Evolutionary conservation across 2,113 vertebrate genomes (phyloP), one percentile per base, ranked within the genome.

Genomic region (Tragelaphus strepsiceros): DNA sequence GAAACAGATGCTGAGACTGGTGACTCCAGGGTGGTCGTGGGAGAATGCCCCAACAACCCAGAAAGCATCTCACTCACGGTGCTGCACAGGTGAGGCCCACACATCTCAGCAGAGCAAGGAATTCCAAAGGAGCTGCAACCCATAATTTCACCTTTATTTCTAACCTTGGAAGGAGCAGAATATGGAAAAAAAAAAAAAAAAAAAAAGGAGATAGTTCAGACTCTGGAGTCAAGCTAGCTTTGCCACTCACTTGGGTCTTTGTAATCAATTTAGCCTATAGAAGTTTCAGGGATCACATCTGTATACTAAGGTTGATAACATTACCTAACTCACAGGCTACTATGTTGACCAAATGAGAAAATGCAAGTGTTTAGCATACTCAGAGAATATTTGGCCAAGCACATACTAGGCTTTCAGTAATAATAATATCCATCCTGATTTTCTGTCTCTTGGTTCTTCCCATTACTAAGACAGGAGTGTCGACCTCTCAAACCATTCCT

Each of bases 11-110:
- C n/a, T 1, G 64, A 35, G 64, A 35, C n/a, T 43, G 11, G 21
- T 24, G 5, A 39, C 35, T 3, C 19, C 67, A 24, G 2, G 43
- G 1, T 89, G 54, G 0, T 0, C 10, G 0, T 82, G 19, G 28
- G 5, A 49, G 0, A 8, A 1, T 97, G 97, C 10, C 0, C 1
- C 19, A 10, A 0, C 2, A 49, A 97, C 10, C 0, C 13, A 3
- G 2, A 6, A 28, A 88, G 3, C 30, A 3, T 98, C 85, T 58
- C 82, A 1, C 0, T 96, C 64, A 19, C 30, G 3, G 3, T 94
- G 11, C 2, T n/a, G 26, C 0, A 4, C 64, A 21, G 17, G 96
- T 98, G 56, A 97, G 97, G 11, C 17, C 43, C 8, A 1, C n/a
- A 14, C 9, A 16, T 15, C 46, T 51, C 43, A 35, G 54, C 3